Conservation (phyloP, 2,113 vertebrate species). For the Peucedramus taeniatus region DNA sequence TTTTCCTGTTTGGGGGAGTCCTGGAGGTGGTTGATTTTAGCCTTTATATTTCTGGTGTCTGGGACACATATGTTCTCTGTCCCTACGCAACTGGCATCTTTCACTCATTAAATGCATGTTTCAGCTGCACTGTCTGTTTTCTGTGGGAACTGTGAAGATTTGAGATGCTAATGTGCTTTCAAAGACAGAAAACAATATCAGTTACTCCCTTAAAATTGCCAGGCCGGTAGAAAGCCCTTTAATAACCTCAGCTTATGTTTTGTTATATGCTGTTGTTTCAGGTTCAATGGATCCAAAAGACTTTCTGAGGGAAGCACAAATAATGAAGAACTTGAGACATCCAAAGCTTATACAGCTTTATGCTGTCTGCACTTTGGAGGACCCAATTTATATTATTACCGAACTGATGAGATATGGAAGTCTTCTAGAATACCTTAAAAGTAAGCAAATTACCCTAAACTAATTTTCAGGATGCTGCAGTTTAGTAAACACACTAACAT, state of each 20-base stretch:
- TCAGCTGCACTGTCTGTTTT: slow-evolving; percentile 37
- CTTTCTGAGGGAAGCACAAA: slow-evolving; percentile 92
- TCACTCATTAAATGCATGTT: slow-evolving; percentile 47
- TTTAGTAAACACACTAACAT: slow-evolving; percentile 37
- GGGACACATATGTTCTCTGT: slow-evolving; percentile 7
- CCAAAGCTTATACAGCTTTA: slow-evolving; percentile 95
- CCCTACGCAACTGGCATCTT: not conserved
- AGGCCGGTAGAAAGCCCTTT: slow-evolving; percentile 24
- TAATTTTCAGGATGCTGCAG: slow-evolving; percentile 11
- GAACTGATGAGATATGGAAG: slow-evolving; percentile 96
- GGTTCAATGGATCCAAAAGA: slow-evolving; percentile 90
- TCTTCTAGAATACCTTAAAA: slow-evolving; percentile 88
- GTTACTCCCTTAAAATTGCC: slow-evolving; percentile 47
- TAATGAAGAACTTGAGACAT: slow-evolving; percentile 94
- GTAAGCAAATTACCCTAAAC: slow-evolving; percentile 76
- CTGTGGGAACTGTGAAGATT: slow-evolving; percentile 51
- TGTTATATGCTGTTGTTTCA: slow-evolving; percentile 66
- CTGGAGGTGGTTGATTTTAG: not conserved
- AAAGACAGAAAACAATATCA: slow-evolving; percentile 39
- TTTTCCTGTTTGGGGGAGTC: not conserved
- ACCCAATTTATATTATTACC: slow-evolving; percentile 97
- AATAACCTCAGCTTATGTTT: slow-evolving; percentile 61
- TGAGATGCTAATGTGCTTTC: slow-evolving; percentile 39
- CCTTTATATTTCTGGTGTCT: slow-evolving; percentile 9
- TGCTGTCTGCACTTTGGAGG: slow-evolving; percentile 91